Evolutionary conservation across 2,888 invertebrate species (phyloP).

Genomic region (Tortrix viridana): DNA sequence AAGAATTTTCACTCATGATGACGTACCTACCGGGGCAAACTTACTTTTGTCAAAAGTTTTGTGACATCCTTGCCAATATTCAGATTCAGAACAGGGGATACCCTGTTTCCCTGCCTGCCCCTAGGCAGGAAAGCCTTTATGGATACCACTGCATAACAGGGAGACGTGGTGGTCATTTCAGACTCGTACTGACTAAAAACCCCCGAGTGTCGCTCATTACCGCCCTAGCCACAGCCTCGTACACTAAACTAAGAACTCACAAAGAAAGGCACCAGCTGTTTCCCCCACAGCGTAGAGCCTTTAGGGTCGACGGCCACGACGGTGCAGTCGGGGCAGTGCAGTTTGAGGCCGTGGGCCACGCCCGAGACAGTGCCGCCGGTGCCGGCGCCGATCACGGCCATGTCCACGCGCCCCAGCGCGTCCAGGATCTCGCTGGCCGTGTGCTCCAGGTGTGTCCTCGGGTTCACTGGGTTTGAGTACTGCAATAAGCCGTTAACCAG

Average conservation of each 20-base stretch:
- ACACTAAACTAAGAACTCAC: conserved; percentile 18
- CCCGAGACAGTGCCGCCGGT: conserved; percentile 98
- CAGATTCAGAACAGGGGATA: too few relatives aligned
- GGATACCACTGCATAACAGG: too few relatives aligned
- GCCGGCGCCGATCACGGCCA: conserved; percentile 92
- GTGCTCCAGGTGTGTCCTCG: conserved; percentile 96
- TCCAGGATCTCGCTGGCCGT: conserved; percentile 95
- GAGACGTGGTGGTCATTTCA: too few relatives aligned
- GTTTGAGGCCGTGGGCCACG: conserved; percentile 93
- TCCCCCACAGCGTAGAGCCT: conserved; percentile 84
- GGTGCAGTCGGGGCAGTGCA: conserved; percentile 88
- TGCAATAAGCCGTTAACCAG: conserved; percentile 54
- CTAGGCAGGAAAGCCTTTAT: too few relatives aligned
- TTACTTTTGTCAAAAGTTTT: too few relatives aligned
- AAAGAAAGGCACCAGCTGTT: conserved; percentile 15
- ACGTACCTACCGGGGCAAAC: too few relatives aligned
- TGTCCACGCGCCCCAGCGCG: conserved; percentile 87
- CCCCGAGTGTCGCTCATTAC: too few relatives aligned
- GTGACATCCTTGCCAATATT: too few relatives aligned
- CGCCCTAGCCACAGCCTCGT: too few relatives aligned
- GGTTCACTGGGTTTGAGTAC: conserved; percentile 96
- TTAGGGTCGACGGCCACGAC: conserved; percentile 94
- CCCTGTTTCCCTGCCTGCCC: too few relatives aligned
- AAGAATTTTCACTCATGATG: too few relatives aligned
- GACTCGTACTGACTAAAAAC: too few relatives aligned